Conservation (phyloP, 2,797 vertebrate species). For the Takifugu ocellatus region DNA sequence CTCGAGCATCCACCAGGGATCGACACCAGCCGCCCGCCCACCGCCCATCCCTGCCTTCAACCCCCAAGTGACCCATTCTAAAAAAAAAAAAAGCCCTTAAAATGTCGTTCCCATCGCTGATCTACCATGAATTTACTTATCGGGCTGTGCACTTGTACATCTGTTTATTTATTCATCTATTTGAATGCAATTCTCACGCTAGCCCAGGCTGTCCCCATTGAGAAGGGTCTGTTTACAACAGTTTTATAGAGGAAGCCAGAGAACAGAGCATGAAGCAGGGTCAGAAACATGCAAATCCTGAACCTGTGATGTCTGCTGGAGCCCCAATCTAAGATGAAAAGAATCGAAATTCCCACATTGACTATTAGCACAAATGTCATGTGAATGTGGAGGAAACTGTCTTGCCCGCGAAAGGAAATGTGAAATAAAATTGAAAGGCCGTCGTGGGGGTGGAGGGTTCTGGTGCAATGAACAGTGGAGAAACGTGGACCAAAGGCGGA, state of each 20-base stretch:
- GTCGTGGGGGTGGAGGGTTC: constrained; percentile 41
- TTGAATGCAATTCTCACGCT: constrained; percentile 66
- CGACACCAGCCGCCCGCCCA: constrained; percentile 62
- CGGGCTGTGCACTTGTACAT: constrained; percentile 52
- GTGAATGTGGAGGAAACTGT: too few relatives aligned
- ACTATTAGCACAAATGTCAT: too few relatives aligned
- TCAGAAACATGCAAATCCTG: constrained; percentile 42
- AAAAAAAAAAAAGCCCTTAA: constrained; percentile 44
- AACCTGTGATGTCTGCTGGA: constrained; percentile 52
- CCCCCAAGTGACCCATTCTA: constrained; percentile 56
- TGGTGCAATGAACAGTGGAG: constrained; percentile 56
- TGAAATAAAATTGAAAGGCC: constrained; percentile 42
- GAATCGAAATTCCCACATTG: constrained; percentile 10
- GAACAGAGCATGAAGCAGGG: constrained; percentile 30
- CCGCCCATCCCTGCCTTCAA: constrained; percentile 47
- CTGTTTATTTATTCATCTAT: constrained; percentile 72
- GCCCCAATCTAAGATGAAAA: constrained; percentile 14
- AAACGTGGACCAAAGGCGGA: constrained; percentile 41
- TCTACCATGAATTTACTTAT: constrained; percentile 71
- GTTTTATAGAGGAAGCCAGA: constrained; percentile 18
- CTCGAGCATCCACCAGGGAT: constrained; percentile 60
- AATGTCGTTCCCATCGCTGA: constrained; percentile 73
- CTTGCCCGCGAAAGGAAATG: too few relatives aligned
- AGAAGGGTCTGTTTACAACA: constrained; percentile 42
- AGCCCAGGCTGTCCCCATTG: constrained; percentile 25